Evolutionary conservation across 37 sponge, comb jelly and placozoan species (phyloP), one percentile per base, ranked within the genome.

Genomic region (Hormiphora californensis): DNA sequence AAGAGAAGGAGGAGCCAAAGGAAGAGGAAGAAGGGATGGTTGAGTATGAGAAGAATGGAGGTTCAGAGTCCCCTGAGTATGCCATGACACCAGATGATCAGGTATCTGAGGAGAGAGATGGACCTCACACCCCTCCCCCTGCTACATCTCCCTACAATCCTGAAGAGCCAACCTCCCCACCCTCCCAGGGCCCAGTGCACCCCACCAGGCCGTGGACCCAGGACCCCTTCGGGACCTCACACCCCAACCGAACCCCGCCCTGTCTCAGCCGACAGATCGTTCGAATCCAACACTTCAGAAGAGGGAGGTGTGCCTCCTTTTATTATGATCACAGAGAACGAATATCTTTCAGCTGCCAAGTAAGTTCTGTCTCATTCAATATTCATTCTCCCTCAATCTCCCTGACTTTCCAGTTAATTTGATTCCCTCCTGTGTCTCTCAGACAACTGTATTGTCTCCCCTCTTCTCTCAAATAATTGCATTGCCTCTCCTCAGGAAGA

Each of bases 281-380:
- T 67, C 34, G 68, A 67, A 30, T 67, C 68, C 19, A 39, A 19
- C 7, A 34, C 35, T 8, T 67, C 68, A 36, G 68, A 67, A 7
- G 68, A 67, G 4, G 21, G 5, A n/a, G n/a, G n/a, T 8, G 38
- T 34, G 0, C 88, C 95, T 38, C 92, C 90, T 0, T 95, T 93
- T 86, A 89, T 87, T 8, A 88, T 68, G 39, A 91, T 95, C 68
- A 95, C 92, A 3, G 93, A 93, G 85, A 95, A 95, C 67, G 68
- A 89, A 35, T 95, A 93, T 51, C 68, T 92, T 36, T 87, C 86
- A 40, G 92, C 68, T 5, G 31, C 68, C 5, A 67, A 67, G 68
- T 67, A 67, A 67, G 68, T n/a, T n/a, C n/a, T n/a, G n/a, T n/a
- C n/a, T n/a, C n/a, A n/a, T n/a, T n/a, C n/a, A n/a, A n/a, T n/a